Percentiles rank a stretch among this genome's conserved stretches.
phyloP scores from a whole-genome alignment of 2,888 invertebrate species.

The Epistrophe grossulariae region DNA sequence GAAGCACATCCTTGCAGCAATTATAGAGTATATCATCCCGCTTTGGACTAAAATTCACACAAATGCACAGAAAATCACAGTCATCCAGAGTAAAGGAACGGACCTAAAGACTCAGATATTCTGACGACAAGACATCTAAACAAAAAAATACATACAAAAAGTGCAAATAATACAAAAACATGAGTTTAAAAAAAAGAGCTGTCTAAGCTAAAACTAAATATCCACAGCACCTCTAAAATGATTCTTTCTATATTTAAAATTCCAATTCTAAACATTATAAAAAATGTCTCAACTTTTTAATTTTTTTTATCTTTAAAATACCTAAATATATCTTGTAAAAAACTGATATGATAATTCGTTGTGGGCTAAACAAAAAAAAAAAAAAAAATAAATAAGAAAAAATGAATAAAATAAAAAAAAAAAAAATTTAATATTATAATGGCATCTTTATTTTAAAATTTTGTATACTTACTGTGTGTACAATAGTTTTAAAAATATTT shows the following conservation, averaged over 20 bases:
- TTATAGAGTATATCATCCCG: too few species aligned
- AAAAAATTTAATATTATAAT: conserved; percentile 12
- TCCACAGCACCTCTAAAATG: conserved; percentile 1
- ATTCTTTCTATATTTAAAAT: conserved; percentile 4
- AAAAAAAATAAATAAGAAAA: conserved; percentile 2
- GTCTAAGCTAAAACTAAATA: not conserved
- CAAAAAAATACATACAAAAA: too few species aligned
- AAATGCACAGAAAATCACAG: too few species aligned
- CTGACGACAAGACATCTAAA: too few species aligned
- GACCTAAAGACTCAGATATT: too few species aligned
- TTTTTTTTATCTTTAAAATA: not conserved
- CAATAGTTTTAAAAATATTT: conserved; percentile 10
- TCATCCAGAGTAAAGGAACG: too few species aligned
- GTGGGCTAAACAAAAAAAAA: conserved; percentile 55
- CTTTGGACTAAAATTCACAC: too few species aligned
- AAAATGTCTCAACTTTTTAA: conserved; percentile 9
- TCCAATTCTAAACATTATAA: conserved; percentile 11
- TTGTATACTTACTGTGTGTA: not conserved
- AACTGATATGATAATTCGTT: conserved; percentile 73
- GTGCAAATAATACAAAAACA: not conserved
- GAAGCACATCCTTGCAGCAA: too few species aligned
- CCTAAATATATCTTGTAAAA: conserved; percentile 32
- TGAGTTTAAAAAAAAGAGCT: not conserved
- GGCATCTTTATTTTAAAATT: conserved; percentile 53
- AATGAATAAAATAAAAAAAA: conserved; percentile 9